phyloP scores from a whole-genome alignment of 2,113 vertebrate genomes.

The Serinus canaria region DNA sequence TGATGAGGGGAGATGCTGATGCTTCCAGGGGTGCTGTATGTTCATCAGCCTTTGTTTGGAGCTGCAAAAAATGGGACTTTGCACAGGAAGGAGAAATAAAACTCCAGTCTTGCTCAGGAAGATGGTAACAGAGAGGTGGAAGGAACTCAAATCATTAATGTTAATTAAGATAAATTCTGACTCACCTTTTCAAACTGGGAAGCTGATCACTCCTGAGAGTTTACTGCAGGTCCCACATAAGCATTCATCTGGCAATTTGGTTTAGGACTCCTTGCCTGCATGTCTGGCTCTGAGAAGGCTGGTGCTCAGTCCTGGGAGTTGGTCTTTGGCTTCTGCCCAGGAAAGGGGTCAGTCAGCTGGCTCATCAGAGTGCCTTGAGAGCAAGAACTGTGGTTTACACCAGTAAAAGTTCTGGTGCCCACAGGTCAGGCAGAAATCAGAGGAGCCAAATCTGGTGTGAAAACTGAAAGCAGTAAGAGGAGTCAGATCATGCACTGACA shows the following conservation, averaged over 20 bases:
- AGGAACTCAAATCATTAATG: not conserved
- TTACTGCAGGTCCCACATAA: not conserved
- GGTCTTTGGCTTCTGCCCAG: not conserved
- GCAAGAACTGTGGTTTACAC: not conserved
- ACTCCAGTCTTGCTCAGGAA: not conserved
- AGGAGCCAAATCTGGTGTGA: not conserved
- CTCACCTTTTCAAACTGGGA: not conserved
- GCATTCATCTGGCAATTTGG: not conserved
- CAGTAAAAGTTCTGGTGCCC: not conserved
- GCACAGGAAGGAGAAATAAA: not conserved
- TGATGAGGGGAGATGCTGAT: not conserved
- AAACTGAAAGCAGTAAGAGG: not conserved
- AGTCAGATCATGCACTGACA: fast-evolving
- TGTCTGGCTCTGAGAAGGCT: fast-evolving
- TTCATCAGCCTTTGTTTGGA: not conserved
- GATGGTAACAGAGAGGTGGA: not conserved
- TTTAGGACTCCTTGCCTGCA: not conserved
- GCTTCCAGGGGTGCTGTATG: not conserved
- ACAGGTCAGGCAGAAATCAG: not conserved
- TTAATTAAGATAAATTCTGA: not conserved
- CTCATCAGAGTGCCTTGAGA: not conserved
- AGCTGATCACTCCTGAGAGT: not conserved
- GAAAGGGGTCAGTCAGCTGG: not conserved
- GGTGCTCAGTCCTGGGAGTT: not conserved
- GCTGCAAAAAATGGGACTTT: not conserved